phyloP scores from a whole-genome alignment of 2,113 vertebrate genomes.

The Alligator mississippiensis region DNA sequence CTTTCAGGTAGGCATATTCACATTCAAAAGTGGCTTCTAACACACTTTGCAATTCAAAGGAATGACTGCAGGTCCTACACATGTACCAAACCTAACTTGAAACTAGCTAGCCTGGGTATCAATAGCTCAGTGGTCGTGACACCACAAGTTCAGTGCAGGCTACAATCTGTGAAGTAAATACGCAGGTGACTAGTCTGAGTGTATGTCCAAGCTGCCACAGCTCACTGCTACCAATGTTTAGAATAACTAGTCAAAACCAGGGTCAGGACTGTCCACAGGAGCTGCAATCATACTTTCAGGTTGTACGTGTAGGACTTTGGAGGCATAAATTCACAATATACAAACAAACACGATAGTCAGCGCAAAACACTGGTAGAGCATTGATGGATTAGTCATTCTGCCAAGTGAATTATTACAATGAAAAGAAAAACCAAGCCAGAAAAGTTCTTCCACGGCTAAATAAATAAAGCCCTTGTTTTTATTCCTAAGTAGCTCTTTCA shows the following conservation, averaged over 20 bases:
- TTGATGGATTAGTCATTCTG: neutral
- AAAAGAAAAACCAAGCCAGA: neutral
- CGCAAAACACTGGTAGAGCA: neutral
- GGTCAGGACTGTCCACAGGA: fast-evolving
- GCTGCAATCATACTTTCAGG: neutral
- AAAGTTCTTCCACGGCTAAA: neutral
- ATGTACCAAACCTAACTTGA: neutral
- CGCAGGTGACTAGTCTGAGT: too few species aligned
- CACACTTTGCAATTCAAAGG: neutral
- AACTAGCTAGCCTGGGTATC: fast-evolving
- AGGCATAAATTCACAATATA: neutral
- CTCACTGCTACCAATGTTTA: too few species aligned
- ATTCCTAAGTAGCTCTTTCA: neutral
- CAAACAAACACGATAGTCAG: fast-evolving
- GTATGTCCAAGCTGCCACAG: too few species aligned
- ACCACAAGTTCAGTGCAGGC: neutral
- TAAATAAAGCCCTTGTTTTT: neutral
- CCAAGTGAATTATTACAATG: neutral
- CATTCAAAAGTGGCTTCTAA: neutral
- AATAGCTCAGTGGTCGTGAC: neutral
- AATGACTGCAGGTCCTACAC: neutral
- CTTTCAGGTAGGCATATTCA: neutral
- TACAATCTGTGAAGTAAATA: neutral
- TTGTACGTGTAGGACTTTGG: neutral
- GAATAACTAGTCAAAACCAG: too few species aligned